Percentiles rank a stretch among this genome's conserved stretches.
phyloP scores from a whole-genome alignment of 2,113 vertebrate species.

The Strix aluco region DNA sequence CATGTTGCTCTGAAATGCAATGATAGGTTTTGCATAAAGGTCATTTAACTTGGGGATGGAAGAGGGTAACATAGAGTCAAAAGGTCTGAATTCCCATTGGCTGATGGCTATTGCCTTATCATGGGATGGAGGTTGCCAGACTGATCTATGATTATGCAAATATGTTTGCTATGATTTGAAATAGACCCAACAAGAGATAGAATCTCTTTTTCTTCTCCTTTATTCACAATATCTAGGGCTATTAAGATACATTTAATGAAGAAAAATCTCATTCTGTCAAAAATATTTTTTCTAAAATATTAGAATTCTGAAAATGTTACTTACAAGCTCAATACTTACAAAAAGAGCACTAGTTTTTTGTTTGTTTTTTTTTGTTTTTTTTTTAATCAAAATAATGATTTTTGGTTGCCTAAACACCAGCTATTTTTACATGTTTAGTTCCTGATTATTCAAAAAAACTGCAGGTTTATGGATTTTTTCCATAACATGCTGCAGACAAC shows the following conservation, averaged over 20 bases:
- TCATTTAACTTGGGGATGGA: background rate
- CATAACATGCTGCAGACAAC: background rate
- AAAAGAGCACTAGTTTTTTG: background rate
- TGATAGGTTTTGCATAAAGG: background rate
- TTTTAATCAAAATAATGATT: background rate
- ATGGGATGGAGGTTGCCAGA: background rate
- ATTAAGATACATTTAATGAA: background rate
- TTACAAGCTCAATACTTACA: background rate
- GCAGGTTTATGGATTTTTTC: background rate
- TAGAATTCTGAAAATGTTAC: background rate
- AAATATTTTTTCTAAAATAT: background rate
- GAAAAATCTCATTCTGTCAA: background rate
- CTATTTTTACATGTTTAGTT: background rate
- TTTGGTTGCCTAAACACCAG: background rate
- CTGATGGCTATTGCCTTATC: background rate
- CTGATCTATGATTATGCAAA: background rate
- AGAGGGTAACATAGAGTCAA: background rate
- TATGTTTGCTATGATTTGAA: background rate
- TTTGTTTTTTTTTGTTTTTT: no score
- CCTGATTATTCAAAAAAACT: background rate
- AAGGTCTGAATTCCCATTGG: background rate
- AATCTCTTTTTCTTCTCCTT: background rate
- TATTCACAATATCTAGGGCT: background rate
- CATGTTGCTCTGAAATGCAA: background rate
- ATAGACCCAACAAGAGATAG: background rate